Base-by-base conservation (phyloP, 2,888 invertebrate species). In the Erebia epiphron region DNA sequence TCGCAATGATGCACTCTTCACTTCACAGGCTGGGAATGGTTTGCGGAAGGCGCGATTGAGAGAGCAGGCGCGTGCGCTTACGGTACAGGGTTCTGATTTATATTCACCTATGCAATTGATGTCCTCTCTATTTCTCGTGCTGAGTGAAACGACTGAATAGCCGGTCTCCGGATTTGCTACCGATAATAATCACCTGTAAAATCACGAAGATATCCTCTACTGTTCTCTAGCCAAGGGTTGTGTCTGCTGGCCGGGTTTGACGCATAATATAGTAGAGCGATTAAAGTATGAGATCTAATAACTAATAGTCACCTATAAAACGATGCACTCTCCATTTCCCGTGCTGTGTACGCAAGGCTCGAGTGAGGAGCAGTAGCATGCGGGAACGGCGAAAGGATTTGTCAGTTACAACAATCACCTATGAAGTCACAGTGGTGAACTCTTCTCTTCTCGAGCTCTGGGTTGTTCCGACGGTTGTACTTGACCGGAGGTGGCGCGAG, bases 401-500 rank as follows among this genome's bases (percentile, higher is more conserved):
- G 18, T 9, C 7, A 18, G 18, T 56, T 18, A 18, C 10, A 21
- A 21, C 46, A 66, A 43, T 66, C 56, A 97, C 98, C 98, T 88
- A 97, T 96, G 90, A 98, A 99, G 94, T 98, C 98, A 94, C 99
- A 99, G 91, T 98, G 98, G 87, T 99, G 99, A 81, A 99, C 98
- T 84, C 99, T 94, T 79, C 99, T 94, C 89, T 99, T 99, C 89
- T 99, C 99, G 80, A 99, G 92, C 88, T 99, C 99, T 0, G 99
- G 99, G 92, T 99, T 99, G 91, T 99, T 99, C 85, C 98, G 95
- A 77, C 99, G 94, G 94, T 99, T 99, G 93, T 98, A 98, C 84
- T 97, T 97, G 76, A 95, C 87, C 43, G 92, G 86, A 75, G 81
- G 84, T 68, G 83, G 88, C 43, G 86, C 84, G 7, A 91, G 87